Base-by-base conservation (phyloP, 2,888 invertebrate species). In the Leucoma salicis region DNA sequence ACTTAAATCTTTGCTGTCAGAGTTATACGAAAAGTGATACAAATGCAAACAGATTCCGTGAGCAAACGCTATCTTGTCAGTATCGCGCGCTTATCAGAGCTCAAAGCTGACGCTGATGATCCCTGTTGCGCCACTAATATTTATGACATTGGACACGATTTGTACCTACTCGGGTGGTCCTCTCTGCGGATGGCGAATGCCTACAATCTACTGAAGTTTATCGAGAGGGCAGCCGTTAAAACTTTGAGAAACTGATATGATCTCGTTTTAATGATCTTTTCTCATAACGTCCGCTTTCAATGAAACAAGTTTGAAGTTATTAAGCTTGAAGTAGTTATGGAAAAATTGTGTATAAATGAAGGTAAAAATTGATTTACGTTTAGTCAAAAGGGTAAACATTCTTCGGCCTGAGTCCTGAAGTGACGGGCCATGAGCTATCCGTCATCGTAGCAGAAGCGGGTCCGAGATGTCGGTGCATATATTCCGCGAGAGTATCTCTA, bases 91-190 rank as follows among this genome's bases (percentile, higher is more conserved):
- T 85, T 84, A 86, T 83, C 82, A 72, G 57, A 66, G 74, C 71
- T 79, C 77, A 59, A 61, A 3, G 15, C 61, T 67, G 62, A 60
- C 62, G 54, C 65, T 61, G 74, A 74, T 82, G 75, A 85, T 83
- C 82, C 74, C 61, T 52, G 66, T 84, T 86, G 75, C 83, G 80
- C 78, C 81, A 82, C 66, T 49, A 61, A 73, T 78, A 82, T 86
- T 87, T 83, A 86, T 70, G 78, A 76, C 74, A 70, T 68, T 63
- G 72, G 72, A 69, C 72, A 71, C 42, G 45, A 29, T 42, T 32
- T 35, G 27, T 46, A 46, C 44, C 64, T 42, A 44, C 76, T 74
- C 77, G 76, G 87, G 86, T 86, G 85, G 87, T 84, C 86, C 64
- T 32, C 45, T 44, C 46, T 47, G 62, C 66, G 70, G 70, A 70